A percentile compares a stretch with the other conserved stretches of the same genome.
These are phyloP conservation scores for Drosophila paucipuncta DNA, from an alignment of 2,888 invertebrate species.

Conservation along the genomic window DNA sequence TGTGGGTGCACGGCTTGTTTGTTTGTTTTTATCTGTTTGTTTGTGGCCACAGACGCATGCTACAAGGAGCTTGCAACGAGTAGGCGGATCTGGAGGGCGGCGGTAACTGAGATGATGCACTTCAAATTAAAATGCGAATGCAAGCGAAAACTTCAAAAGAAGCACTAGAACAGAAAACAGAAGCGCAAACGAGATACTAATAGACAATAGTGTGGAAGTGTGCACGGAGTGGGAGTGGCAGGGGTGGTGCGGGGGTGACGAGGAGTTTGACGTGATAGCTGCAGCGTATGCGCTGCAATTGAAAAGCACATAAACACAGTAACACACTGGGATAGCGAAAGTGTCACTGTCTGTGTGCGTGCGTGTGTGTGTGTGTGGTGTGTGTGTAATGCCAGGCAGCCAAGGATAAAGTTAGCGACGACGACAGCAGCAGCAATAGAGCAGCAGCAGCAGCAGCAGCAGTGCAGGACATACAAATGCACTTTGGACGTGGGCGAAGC, in stretches of 20 bases:
- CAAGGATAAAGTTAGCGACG: constrained; percentile 73
- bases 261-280: constrained; percentile 19
- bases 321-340: constrained; percentile 77
- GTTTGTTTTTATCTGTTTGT: constrained; percentile 51
- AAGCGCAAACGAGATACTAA: constrained; percentile 81
- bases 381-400: constrained; percentile 45
- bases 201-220: constrained; percentile 75
- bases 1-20: constrained; percentile 13
- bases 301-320: constrained; percentile 73
- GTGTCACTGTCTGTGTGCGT: constrained; percentile 54
- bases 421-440: constrained; percentile 32
- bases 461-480: constrained; percentile 73
- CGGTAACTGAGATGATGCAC: constrained; percentile 72
- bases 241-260: not conserved
- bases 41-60: constrained; percentile 68
- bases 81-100: not conserved
- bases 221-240: not conserved
- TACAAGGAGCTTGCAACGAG: not conserved
- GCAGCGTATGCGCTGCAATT: constrained; percentile 63
- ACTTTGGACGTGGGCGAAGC: constrained; percentile 78
- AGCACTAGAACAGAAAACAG: constrained; percentile 80
- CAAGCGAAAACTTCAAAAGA: constrained; percentile 81
- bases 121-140: constrained; percentile 82
- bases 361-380: constrained; percentile 8
- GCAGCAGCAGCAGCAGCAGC: constrained; percentile 30